Conservation (phyloP, 1,140 invertebrate species). For the Atta cephalotes region DNA sequence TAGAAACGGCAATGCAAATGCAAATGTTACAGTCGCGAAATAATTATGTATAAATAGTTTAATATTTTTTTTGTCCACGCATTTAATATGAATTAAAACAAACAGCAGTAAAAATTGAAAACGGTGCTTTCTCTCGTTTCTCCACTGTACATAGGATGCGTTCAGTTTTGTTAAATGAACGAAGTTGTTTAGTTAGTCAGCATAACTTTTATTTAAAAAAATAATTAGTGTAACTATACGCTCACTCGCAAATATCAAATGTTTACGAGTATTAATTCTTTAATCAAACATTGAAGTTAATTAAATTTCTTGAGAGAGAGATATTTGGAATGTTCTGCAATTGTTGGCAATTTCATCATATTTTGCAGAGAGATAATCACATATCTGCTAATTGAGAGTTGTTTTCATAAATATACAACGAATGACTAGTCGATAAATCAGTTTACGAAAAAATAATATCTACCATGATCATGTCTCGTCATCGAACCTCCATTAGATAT, state of each 20-base stretch:
- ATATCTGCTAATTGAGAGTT: conserved; percentile 40
- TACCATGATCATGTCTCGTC: conserved; percentile 9
- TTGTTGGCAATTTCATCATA: conserved; percentile 24
- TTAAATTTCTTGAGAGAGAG: conserved; percentile 1
- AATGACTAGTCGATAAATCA: conserved; percentile 34
- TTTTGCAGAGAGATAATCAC: conserved; percentile 19
- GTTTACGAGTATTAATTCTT: background rate
- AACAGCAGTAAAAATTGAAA: conserved; percentile 49
- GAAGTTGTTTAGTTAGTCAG: background rate
- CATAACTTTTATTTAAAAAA: background rate
- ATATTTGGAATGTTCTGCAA: background rate
- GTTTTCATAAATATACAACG: conserved; percentile 41
- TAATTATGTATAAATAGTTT: conserved; percentile 57
- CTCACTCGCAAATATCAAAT: background rate
- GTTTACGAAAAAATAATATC: conserved; percentile 44
- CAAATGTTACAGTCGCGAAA: background rate
- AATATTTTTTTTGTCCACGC: conserved; percentile 1
- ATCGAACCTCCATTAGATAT: conserved; percentile 6
- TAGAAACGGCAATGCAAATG: background rate
- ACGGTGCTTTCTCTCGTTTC: background rate
- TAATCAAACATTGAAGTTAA: conserved; percentile 39
- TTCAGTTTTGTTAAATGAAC: conserved; percentile 8
- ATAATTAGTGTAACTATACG: background rate
- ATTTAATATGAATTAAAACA: conserved; percentile 57
- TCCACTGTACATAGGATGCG: background rate